Percentiles rank a stretch among this genome's conserved stretches.
Evolutionary conservation across 23 tunicate genomes (phyloP).

Genomic region (Trididemnum clinides): DNA sequence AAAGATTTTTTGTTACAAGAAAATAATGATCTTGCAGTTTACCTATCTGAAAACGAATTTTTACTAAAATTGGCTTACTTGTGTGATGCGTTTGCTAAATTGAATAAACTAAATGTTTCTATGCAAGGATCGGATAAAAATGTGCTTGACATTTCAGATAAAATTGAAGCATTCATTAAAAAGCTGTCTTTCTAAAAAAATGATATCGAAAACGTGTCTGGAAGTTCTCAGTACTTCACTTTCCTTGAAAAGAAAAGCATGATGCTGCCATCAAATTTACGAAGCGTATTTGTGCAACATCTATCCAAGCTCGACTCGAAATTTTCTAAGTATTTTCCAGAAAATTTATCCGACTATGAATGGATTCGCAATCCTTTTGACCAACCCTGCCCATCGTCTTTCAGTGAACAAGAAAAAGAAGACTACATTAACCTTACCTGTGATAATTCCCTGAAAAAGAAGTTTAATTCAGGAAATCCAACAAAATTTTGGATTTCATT

Average conservation of each 20-base stretch:
- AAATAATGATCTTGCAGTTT: conserved; percentile 27
- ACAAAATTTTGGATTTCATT: conserved; percentile 30
- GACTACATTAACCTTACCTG: conserved; percentile 36
- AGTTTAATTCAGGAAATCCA: conserved; percentile 28
- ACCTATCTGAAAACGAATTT: conserved; percentile 33
- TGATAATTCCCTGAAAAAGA: conserved; percentile 44
- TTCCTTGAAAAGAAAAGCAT: conserved; percentile 29
- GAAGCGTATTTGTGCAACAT: conserved; percentile 42
- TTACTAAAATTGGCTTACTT: conserved; percentile 47
- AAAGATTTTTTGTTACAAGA: conserved; percentile 42
- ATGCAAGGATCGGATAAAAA: conserved; percentile 45
- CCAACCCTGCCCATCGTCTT: conserved; percentile 37
- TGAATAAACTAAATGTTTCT: conserved; percentile 33
- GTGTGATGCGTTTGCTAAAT: conserved; percentile 29
- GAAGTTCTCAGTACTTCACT: conserved; percentile 35
- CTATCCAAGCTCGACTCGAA: conserved; percentile 37
- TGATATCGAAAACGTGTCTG: conserved; percentile 30
- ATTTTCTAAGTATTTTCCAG: conserved; percentile 28
- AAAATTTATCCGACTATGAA: conserved; percentile 31
- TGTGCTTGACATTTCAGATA: conserved; percentile 41
- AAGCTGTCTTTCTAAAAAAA: conserved; percentile 12
- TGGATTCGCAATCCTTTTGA: conserved; percentile 37
- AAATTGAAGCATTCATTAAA: conserved; percentile 33
- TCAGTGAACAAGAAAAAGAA: conserved; percentile 26
- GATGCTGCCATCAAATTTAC: conserved; percentile 37